Percentiles rank a stretch among this genome's conserved stretches.
These are phyloP conservation scores for Bolborhynchus lineola DNA, from an alignment of 2,113 vertebrate species.

Conservation along the genomic window DNA sequence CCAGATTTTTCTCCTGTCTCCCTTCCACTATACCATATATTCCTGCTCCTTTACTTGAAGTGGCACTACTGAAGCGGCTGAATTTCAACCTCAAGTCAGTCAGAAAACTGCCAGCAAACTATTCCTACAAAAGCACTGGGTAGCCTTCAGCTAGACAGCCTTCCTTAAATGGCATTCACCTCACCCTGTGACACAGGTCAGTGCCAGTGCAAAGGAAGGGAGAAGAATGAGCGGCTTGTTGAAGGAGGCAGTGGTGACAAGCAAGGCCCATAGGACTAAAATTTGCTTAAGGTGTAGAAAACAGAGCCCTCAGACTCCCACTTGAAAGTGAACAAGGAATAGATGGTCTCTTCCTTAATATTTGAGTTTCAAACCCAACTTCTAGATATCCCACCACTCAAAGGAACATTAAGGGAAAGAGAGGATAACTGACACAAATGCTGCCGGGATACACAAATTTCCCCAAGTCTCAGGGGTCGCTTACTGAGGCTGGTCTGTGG, in stretches of 20 bases:
- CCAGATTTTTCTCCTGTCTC: not conserved
- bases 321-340: not conserved
- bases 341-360: not conserved
- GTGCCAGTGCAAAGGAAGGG: not conserved
- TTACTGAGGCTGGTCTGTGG: not conserved
- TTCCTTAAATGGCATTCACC: not conserved
- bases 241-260: not conserved
- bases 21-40: not conserved
- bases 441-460: not conserved
- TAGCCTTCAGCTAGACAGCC: not conserved
- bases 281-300: not conserved
- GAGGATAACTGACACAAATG: not conserved
- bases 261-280: not conserved
- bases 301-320: not conserved
- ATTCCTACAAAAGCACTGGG: not conserved
- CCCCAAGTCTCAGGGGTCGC: not conserved
- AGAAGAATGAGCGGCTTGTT: not conserved
- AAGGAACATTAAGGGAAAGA: not conserved
- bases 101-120: not conserved
- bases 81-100: not conserved
- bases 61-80: not conserved
- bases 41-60: not conserved
- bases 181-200: rapidly evolving
- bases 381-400: not conserved
- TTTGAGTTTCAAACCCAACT: not conserved